A percentile compares a stretch with the other conserved stretches of the same genome.
These are phyloP conservation scores for Smittia sp. DNA, from an alignment of 2,888 invertebrate genomes.

Conservation along the genomic window DNA sequence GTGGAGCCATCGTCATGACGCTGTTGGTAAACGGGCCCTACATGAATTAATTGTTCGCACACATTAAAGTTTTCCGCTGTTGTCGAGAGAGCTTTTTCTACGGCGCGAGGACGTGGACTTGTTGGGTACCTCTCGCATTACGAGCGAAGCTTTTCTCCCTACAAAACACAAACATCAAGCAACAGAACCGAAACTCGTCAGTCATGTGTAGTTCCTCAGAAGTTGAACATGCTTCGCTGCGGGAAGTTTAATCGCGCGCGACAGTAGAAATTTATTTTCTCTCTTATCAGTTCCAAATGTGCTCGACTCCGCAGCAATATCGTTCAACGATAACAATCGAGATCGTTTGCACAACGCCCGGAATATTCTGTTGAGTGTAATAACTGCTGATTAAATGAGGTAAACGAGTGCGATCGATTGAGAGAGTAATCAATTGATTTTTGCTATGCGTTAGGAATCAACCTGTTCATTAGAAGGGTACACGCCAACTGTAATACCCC, in stretches of 20 bases:
- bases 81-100: constrained; percentile 12
- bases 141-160: not conserved
- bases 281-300: constrained; percentile 2
- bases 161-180: not conserved
- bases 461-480: not conserved
- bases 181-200: not conserved
- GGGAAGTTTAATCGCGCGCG: not conserved
- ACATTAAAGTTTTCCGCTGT: constrained; percentile 4
- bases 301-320: not conserved
- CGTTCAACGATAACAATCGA: not conserved
- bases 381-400: not conserved
- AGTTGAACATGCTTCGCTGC: constrained; percentile 7
- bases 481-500: too few species aligned
- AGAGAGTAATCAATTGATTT: not conserved
- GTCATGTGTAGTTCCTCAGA: constrained; percentile 4
- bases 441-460: too few species aligned
- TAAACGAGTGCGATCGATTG: not conserved
- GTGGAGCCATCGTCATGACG: too few species aligned
- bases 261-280: constrained; percentile 1
- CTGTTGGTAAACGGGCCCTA: too few species aligned
- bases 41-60: not conserved
- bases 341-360: not conserved
- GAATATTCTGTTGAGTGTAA: not conserved
- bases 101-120: not conserved
- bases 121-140: not conserved